Percentiles rank a stretch among this genome's conserved stretches.
Conservation (phyloP, 2,113 vertebrate genomes). For the Brachyistius frenatus region DNA sequence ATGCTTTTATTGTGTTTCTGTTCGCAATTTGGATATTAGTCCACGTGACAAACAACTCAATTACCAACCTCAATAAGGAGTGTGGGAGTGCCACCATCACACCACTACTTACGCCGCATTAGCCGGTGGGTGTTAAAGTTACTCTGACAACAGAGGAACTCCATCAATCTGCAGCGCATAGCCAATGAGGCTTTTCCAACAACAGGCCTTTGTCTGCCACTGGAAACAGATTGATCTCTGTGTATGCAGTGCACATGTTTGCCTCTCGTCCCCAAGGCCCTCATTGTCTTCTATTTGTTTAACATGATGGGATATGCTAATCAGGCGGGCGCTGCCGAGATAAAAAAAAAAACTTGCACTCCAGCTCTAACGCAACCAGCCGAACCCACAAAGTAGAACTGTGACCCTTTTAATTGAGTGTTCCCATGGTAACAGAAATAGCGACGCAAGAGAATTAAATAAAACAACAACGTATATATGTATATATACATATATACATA, state of each 20-base stretch:
- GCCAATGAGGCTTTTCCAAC: slow-evolving; percentile 62
- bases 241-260: slow-evolving; percentile 70
- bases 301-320: slow-evolving; percentile 84
- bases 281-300: slow-evolving; percentile 81
- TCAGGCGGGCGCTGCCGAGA: slow-evolving; percentile 49
- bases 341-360: slow-evolving; percentile 34
- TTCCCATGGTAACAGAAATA: slow-evolving; percentile 59
- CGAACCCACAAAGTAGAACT: slow-evolving; percentile 54
- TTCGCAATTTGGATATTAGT: slow-evolving; percentile 1
- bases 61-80: slow-evolving; percentile 27
- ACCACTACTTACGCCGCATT: slow-evolving; percentile 17
- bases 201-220: slow-evolving; percentile 40
- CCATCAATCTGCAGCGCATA: slow-evolving; percentile 71
- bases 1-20: neutral
- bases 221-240: slow-evolving; percentile 71
- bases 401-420: slow-evolving; percentile 59
- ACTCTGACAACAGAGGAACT: slow-evolving; percentile 51
- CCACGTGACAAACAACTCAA: slow-evolving; percentile 33
- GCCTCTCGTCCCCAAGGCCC: slow-evolving; percentile 61
- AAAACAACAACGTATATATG: slow-evolving; percentile 50
- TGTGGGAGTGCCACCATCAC: neutral
- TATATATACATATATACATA: too few species aligned
- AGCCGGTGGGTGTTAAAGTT: slow-evolving; percentile 45
- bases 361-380: slow-evolving; percentile 16
- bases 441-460: slow-evolving; percentile 49